These are phyloP conservation scores for Mantis religiosa DNA, from an alignment of 2,888 invertebrate genomes.

Conservation along the genomic window DNA sequence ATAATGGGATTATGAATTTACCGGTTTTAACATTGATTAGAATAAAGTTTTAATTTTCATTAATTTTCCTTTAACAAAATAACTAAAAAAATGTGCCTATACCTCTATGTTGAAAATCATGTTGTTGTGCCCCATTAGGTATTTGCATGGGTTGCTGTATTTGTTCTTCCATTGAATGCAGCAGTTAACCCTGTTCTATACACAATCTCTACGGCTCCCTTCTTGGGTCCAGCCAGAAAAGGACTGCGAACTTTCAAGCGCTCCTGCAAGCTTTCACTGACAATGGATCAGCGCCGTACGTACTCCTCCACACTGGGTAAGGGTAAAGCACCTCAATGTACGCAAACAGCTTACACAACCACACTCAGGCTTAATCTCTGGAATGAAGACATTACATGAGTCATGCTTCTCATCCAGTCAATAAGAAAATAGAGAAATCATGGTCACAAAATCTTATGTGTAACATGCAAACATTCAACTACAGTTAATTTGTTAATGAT, in stretches of 20 bases:
- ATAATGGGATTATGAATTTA: too few relatives aligned
- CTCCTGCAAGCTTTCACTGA: constrained; percentile 32
- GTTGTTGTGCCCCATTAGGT: constrained; percentile 34
- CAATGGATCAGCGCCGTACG: constrained; percentile 32
- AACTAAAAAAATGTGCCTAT: too few relatives aligned
- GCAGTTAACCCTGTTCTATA: constrained; percentile 51
- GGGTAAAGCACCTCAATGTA: background rate
- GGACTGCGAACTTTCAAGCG: constrained; percentile 31
- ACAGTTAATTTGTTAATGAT: too few relatives aligned
- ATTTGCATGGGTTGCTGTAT: constrained; percentile 51
- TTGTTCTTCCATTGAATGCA: constrained; percentile 50
- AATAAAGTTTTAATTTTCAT: too few relatives aligned
- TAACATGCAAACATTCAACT: too few relatives aligned
- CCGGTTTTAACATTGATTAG: too few relatives aligned
- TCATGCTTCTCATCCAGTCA: too few relatives aligned
- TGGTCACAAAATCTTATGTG: too few relatives aligned
- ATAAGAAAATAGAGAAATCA: too few relatives aligned
- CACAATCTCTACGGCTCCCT: constrained; percentile 44
- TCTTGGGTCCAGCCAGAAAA: constrained; percentile 35
- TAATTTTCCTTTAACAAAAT: too few relatives aligned
- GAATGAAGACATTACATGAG: too few relatives aligned
- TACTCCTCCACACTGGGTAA: constrained; percentile 32
- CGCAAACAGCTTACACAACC: background rate
- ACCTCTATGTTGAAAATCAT: too few relatives aligned
- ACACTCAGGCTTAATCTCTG: background rate